Conservation (phyloP, 2,113 vertebrate species). For the Ptyas mucosa region DNA sequence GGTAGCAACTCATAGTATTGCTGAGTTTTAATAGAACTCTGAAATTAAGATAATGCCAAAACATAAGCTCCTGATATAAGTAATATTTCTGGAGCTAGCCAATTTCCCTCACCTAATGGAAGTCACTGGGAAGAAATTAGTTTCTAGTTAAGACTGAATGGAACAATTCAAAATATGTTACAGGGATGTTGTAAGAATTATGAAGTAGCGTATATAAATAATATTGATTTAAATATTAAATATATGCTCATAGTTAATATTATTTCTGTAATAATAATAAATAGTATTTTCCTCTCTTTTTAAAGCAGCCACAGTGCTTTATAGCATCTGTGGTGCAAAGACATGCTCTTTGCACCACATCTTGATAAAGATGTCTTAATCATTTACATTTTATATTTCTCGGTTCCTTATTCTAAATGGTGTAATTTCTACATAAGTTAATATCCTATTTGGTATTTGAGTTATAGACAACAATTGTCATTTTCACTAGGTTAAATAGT, state of each 20-base stretch:
- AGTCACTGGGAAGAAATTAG: not conserved
- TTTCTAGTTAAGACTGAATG: not conserved
- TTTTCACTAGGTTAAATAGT: not conserved
- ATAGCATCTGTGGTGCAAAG: not conserved
- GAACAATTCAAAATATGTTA: not conserved
- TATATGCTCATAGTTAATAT: not conserved
- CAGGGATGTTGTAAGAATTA: not conserved
- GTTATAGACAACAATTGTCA: not conserved
- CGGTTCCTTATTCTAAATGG: not conserved
- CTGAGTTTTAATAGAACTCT: not conserved
- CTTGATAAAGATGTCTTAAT: not conserved
- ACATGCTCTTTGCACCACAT: not conserved
- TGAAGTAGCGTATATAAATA: not conserved
- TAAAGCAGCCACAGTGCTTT: not conserved
- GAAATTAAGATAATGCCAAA: not conserved
- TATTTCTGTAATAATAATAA: not conserved
- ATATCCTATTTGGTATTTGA: not conserved
- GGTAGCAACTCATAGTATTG: not conserved
- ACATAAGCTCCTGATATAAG: not conserved
- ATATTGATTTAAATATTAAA: not conserved
- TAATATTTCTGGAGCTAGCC: not conserved
- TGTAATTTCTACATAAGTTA: not conserved
- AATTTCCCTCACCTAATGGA: not conserved
- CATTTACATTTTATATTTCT: not conserved
- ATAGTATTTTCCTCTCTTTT: not conserved